Evolutionary conservation across 2,888 invertebrate genomes (phyloP).

Genomic region (Epinotia demarniana): DNA sequence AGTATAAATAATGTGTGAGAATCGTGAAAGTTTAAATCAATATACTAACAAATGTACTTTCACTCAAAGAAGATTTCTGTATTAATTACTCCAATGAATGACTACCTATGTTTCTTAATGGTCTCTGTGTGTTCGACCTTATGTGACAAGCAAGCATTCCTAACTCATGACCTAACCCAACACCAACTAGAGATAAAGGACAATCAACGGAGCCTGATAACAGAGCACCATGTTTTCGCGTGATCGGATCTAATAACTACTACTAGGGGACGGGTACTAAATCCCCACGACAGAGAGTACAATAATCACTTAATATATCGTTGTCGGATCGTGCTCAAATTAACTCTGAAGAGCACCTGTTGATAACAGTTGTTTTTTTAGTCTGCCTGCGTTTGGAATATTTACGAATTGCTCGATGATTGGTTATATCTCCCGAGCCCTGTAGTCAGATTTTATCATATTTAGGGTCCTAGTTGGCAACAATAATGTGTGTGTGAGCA

Average conservation of each 20-base stretch:
- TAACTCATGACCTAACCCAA: conserved; percentile 17
- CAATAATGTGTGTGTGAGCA: no score
- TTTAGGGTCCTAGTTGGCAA: no score
- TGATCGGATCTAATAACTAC: conserved; percentile 26
- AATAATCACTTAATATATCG: background rate
- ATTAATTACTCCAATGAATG: no score
- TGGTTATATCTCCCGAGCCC: background rate
- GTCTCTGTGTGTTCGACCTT: background rate
- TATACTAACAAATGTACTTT: no score
- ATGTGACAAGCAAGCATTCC: background rate
- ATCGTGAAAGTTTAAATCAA: no score
- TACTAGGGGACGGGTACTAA: no score
- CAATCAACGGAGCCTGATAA: conserved; percentile 14
- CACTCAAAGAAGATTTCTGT: no score
- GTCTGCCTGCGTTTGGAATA: background rate
- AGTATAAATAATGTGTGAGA: no score
- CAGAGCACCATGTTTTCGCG: conserved; percentile 36
- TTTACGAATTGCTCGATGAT: background rate
- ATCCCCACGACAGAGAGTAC: background rate
- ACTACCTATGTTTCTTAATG: no score
- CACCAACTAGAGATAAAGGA: conserved; percentile 19
- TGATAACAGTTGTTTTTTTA: background rate
- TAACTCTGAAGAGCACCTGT: conserved; percentile 29
- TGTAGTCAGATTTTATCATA: no score
- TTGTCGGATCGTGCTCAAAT: conserved; percentile 1